phyloP scores from a whole-genome alignment of 2,797 vertebrate genomes.

The Acanthopagrus latus region DNA sequence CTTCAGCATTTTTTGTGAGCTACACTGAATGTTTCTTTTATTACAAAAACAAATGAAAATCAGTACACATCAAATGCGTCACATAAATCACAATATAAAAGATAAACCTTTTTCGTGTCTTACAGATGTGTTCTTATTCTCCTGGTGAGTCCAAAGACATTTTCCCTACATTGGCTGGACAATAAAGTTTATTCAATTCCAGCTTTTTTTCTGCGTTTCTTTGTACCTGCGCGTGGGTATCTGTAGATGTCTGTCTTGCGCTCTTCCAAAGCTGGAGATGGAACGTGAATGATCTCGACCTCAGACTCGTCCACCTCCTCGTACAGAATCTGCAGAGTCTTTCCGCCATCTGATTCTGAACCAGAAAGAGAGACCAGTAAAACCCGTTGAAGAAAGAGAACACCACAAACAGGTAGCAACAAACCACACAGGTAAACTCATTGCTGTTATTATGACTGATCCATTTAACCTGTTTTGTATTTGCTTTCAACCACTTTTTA shows the following conservation, averaged over 20 bases:
- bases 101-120: too few relatives aligned
- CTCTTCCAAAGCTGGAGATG: constrained; percentile 95
- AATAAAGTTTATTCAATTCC: background rate
- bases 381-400: background rate
- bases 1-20: background rate
- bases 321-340: constrained; percentile 91
- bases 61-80: background rate
- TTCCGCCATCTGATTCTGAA: constrained; percentile 89
- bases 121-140: too few relatives aligned
- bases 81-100: background rate
- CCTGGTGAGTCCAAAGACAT: too few relatives aligned
- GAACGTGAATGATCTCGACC: constrained; percentile 96
- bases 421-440: background rate
- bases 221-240: constrained; percentile 92
- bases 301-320: constrained; percentile 97
- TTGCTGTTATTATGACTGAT: background rate
- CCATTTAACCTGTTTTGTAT: background rate
- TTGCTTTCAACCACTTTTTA: background rate
- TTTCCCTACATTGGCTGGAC: too few relatives aligned
- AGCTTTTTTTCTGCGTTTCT: background rate
- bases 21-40: background rate
- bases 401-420: background rate
- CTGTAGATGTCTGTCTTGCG: constrained; percentile 94
- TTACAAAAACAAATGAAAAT: background rate
- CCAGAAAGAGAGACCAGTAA: constrained; percentile 14